phyloP scores from a whole-genome alignment of 2,888 invertebrate species.

The Sclerodermus sp. region DNA sequence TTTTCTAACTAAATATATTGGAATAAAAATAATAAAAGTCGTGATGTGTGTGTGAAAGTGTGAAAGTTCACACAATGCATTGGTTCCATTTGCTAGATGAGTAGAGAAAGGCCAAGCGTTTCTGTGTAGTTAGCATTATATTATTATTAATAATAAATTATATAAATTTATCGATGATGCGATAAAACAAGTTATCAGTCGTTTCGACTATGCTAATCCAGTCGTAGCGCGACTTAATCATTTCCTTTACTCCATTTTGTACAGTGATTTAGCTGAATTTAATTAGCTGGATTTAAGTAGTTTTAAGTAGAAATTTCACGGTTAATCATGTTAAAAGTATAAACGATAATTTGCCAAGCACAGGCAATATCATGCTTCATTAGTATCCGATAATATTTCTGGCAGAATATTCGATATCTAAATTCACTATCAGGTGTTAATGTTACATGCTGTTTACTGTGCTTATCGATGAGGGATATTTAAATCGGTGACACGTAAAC shows the following conservation, averaged over 20 bases:
- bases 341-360: constrained; percentile 4
- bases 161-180: neutral
- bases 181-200: constrained; percentile 12
- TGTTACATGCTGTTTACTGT: constrained; percentile 4
- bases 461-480: constrained; percentile 8
- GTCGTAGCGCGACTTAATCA: constrained; percentile 4
- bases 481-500: constrained; percentile 18
- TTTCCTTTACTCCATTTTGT: constrained; percentile 21
- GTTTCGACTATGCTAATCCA: constrained; percentile 10
- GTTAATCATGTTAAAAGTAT: constrained; percentile 10
- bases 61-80: too few relatives aligned
- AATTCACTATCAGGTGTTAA: neutral
- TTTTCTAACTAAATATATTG: too few relatives aligned
- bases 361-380: neutral
- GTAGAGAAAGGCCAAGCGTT: constrained; percentile 2
- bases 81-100: too few relatives aligned
- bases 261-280: constrained; percentile 30
- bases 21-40: too few relatives aligned
- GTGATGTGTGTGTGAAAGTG: too few relatives aligned
- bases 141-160: constrained; percentile 10
- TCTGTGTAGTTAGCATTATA: constrained; percentile 11
- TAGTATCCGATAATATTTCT: neutral
- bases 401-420: neutral
- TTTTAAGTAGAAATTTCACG: constrained; percentile 18
- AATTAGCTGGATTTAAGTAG: constrained; percentile 16